Evolutionary conservation across 2,888 invertebrate genomes (phyloP).

Genomic region (Caradrina clavipalpis): DNA sequence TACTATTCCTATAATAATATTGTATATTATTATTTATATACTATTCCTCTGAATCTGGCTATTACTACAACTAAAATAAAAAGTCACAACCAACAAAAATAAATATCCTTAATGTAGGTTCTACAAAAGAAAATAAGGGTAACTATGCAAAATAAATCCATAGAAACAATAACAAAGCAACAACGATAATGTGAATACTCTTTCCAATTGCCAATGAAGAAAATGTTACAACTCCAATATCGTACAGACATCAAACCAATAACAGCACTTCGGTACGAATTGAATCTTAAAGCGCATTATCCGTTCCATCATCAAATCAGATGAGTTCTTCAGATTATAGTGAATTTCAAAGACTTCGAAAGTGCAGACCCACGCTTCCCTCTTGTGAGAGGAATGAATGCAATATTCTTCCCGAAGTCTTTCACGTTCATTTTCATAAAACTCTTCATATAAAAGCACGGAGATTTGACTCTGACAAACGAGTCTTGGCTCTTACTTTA

Average conservation of each 20-base stretch:
- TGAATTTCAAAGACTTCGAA: conserved; percentile 36
- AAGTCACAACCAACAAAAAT: not conserved
- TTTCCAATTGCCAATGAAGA: conserved; percentile 9
- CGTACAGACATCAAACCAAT: conserved; percentile 24
- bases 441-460: conserved; percentile 53
- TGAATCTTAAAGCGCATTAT: conserved; percentile 40
- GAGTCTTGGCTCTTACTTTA: conserved; percentile 46
- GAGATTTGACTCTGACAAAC: conserved; percentile 58
- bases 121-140: not conserved
- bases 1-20: too few relatives aligned
- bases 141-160: conserved; percentile 1
- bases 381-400: conserved; percentile 47
- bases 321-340: conserved; percentile 35
- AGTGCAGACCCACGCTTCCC: conserved; percentile 43
- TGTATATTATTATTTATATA: too few relatives aligned
- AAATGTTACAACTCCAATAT: conserved; percentile 17
- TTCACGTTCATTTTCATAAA: conserved; percentile 56
- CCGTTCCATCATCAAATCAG: conserved; percentile 45
- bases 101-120: not conserved
- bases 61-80: not conserved
- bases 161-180: not conserved
- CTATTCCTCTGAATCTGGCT: too few relatives aligned
- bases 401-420: conserved; percentile 47
- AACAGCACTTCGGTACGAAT: conserved; percentile 28
- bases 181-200: conserved; percentile 7